Evolutionary conservation across 2,888 invertebrate genomes (phyloP).

Genomic region (Neocrepidodera transversa): DNA sequence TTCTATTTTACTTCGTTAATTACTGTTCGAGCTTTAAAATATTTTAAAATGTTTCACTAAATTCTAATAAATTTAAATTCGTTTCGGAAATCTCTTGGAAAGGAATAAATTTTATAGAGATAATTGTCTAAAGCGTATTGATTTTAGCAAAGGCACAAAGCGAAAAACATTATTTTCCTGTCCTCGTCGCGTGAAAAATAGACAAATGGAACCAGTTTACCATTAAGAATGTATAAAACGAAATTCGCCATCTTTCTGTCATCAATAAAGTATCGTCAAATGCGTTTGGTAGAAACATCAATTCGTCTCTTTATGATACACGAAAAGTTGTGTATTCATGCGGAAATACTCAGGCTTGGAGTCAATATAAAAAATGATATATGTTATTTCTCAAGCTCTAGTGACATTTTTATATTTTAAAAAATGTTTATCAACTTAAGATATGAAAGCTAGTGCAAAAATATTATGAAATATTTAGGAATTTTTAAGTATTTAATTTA

Average conservation of each 20-base stretch:
- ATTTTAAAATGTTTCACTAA: no score
- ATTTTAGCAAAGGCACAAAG: not conserved
- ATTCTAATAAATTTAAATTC: no score
- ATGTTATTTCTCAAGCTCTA: slow-evolving; percentile 8
- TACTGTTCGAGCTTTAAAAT: no score
- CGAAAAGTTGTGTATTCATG: slow-evolving; percentile 20
- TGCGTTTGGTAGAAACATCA: slow-evolving; percentile 14
- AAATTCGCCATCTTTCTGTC: slow-evolving; percentile 9
- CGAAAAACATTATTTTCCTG: not conserved
- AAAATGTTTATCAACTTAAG: no score
- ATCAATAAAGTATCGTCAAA: slow-evolving; percentile 20
- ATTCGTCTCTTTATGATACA: slow-evolving; percentile 23
- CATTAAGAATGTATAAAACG: slow-evolving; percentile 22
- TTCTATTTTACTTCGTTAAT: no score
- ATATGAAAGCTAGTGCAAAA: no score
- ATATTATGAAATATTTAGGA: no score
- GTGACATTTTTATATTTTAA: not conserved
- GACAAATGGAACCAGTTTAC: slow-evolving; percentile 11
- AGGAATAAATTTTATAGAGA: not conserved
- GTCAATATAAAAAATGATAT: slow-evolving; percentile 13
- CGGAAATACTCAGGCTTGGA: slow-evolving; percentile 16
- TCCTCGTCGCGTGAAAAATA: not conserved
- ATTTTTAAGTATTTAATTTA: no score
- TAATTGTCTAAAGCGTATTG: not conserved
- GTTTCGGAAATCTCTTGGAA: no score